Evolutionary conservation across 2,797 vertebrate species (phyloP), one percentile per base, ranked within the genome.

Genomic region (Nannoperca obscura): DNA sequence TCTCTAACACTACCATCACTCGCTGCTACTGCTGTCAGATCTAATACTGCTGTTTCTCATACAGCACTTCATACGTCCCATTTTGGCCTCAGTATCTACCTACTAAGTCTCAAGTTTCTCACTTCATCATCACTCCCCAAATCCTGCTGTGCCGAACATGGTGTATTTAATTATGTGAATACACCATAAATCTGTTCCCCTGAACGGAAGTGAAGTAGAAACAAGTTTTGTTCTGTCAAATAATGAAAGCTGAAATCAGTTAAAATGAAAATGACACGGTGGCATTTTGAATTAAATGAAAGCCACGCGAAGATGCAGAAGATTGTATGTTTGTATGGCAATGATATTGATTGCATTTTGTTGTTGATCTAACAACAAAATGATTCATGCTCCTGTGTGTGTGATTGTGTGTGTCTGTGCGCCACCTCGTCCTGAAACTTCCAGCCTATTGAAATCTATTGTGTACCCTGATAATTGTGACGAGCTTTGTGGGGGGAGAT

Each of bases 401-500:
- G 54, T 76, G 13, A n/a, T n/a, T 59, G n/a, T 40, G 19, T 65
- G 22, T 69, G 53, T 84, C 74, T 32, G 15, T 93, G 91, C 92
- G 93, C 91, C 92, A 83, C 32, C 92, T 94, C 95, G 96, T 96
- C 96, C 96, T 94, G 94, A 95, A 95, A 93, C 95, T 94, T 96
- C 95, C 94, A 93, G 95, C 93, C 95, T 96, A 95, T 97, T 97
- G 95, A 95, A 95, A 95, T 95, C 95, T 91, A 96, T 97, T 97
- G 96, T 97, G 95, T 90, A 66, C 85, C 82, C 93, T 95, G 96
- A 96, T 96, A 95, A 95, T 96, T 93, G 95, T 96, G 95, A 96
- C 96, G 95, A 95, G 97, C 96, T 97, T 96, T 96, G 96, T 96
- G 96, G 89, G 93, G 90, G 95, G 93, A 90, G 96, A 96, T 95